Evolutionary conservation across 2,797 vertebrate species (phyloP).

Genomic region (Thaleichthys pacificus): DNA sequence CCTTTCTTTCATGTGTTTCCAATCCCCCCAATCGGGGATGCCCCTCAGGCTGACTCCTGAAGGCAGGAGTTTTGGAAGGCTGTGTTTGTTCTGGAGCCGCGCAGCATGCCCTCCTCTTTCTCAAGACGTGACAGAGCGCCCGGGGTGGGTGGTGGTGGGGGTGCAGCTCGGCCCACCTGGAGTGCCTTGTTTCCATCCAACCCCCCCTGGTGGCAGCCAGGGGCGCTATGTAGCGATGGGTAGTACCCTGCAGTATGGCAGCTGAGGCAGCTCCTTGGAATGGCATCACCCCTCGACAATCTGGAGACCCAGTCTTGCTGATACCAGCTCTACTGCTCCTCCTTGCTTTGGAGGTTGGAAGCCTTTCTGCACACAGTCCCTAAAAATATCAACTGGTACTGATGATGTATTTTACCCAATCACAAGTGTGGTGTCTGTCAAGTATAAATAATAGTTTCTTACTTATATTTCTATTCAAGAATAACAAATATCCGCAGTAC

Average conservation of each 20-base stretch:
- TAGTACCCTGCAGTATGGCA: slow-evolving; percentile 44
- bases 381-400: no score
- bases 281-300: slow-evolving; percentile 35
- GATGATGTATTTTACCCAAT: not conserved
- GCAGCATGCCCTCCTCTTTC: slow-evolving; percentile 56
- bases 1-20: slow-evolving; percentile 69
- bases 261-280: slow-evolving; percentile 40
- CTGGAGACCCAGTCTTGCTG: slow-evolving; percentile 44
- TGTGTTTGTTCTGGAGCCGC: slow-evolving; percentile 71
- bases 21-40: slow-evolving; percentile 49
- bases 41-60: slow-evolving; percentile 54
- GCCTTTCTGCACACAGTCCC: no score
- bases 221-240: slow-evolving; percentile 37
- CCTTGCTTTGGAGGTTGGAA: not conserved
- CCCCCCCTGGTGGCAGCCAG: slow-evolving; percentile 54
- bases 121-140: slow-evolving; percentile 52
- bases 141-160: slow-evolving; percentile 11
- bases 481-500: no score
- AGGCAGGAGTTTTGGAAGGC: slow-evolving; percentile 63
- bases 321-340: slow-evolving; percentile 20
- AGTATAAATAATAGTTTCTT: no score
- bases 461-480: no score
- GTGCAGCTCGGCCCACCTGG: slow-evolving; percentile 61
- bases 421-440: not conserved
- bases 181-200: slow-evolving; percentile 54